These are phyloP conservation scores for Scolopax bukidnonensis DNA, from an alignment of 2,797 vertebrate species.

Conservation along the genomic window DNA sequence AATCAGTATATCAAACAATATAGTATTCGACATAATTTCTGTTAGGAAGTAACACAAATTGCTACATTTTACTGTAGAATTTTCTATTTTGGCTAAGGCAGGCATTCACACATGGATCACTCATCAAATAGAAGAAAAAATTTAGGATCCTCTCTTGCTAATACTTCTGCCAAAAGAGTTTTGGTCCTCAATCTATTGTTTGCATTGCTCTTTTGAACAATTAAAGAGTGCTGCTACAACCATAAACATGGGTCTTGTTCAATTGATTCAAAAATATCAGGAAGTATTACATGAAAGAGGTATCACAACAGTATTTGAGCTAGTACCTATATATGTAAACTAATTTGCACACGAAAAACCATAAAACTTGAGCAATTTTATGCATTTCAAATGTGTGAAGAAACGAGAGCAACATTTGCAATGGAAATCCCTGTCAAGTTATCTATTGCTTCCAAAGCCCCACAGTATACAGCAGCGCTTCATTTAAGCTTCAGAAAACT, in stretches of 20 bases:
- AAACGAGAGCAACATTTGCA: slow-evolving; percentile 49
- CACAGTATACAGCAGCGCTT: background rate
- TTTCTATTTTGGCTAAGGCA: background rate
- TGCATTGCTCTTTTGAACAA: background rate
- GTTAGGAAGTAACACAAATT: slow-evolving; percentile 19
- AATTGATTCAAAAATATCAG: background rate
- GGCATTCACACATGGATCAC: background rate
- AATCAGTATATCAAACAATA: slow-evolving; percentile 27
- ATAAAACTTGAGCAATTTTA: background rate
- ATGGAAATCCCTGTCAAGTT: slow-evolving; percentile 34
- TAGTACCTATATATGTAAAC: background rate
- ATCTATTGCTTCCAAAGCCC: background rate
- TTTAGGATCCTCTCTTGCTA: slow-evolving; percentile 30
- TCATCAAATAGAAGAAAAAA: slow-evolving; percentile 19
- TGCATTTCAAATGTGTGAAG: slow-evolving; percentile 11
- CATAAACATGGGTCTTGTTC: slow-evolving; percentile 11
- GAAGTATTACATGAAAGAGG: background rate
- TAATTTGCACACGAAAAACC: background rate
- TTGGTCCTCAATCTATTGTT: slow-evolving; percentile 24
- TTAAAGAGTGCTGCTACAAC: background rate
- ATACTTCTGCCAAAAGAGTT: slow-evolving; percentile 25
- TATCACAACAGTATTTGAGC: background rate
- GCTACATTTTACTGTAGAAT: background rate
- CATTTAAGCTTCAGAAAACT: slow-evolving; percentile 14
- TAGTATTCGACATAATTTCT: background rate